phyloP scores from a whole-genome alignment of 1,140 invertebrate genomes.

The Teleopsis dalmanni region DNA sequence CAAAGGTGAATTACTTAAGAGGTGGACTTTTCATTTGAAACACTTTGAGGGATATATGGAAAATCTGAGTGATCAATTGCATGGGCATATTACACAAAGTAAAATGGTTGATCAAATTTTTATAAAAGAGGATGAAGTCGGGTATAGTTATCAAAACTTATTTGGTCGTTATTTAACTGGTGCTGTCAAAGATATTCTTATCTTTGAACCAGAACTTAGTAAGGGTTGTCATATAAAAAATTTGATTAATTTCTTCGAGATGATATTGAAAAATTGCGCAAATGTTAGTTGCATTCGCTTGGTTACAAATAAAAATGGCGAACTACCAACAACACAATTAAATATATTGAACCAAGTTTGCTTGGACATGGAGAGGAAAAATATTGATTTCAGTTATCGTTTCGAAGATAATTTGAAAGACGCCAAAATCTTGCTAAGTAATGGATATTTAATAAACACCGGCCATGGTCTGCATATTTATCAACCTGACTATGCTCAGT shows the following conservation, averaged over 20 bases:
- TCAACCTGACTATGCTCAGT: constrained; percentile 15
- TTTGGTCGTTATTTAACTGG: constrained; percentile 31
- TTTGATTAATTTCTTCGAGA: constrained; percentile 27
- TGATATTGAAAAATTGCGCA: constrained; percentile 32
- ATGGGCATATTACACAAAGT: constrained; percentile 23
- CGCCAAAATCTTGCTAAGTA: constrained; percentile 31
- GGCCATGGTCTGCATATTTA: constrained; percentile 29
- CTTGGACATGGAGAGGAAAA: constrained; percentile 22
- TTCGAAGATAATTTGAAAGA: constrained; percentile 29
- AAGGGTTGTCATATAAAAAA: constrained; percentile 26
- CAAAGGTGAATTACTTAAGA: too few species aligned
- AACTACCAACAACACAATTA: constrained; percentile 17
- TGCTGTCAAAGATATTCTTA: constrained; percentile 25
- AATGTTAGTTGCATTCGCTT: constrained; percentile 30
- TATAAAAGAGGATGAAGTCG: constrained; percentile 25
- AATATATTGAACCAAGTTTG: constrained; percentile 25
- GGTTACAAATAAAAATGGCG: constrained; percentile 24
- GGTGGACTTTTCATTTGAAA: too few species aligned
- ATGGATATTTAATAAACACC: constrained; percentile 29
- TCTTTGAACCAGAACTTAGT: constrained; percentile 29
- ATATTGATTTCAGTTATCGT: constrained; percentile 31
- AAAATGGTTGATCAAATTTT: constrained; percentile 25
- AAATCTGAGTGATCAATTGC: constrained; percentile 29
- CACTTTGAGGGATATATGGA: constrained; percentile 22
- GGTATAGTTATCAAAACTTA: constrained; percentile 29